A percentile compares a stretch with the other conserved stretches of the same genome.
These are phyloP conservation scores for Beaufortia kweichowensis DNA, from an alignment of 2,113 vertebrate genomes.

Conservation along the genomic window DNA sequence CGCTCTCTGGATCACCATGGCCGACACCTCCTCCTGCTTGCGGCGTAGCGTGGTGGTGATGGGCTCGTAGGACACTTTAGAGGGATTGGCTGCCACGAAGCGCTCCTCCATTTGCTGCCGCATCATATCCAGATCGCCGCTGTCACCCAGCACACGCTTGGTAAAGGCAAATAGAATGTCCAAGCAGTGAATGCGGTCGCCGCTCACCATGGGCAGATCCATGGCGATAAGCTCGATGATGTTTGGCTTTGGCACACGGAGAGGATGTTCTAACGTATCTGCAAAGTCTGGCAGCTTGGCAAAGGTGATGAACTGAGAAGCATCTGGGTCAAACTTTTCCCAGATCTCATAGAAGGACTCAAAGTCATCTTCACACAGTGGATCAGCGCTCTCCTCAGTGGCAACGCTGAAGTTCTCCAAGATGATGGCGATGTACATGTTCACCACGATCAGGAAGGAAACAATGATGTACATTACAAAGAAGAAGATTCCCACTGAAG, in stretches of 20 bases:
- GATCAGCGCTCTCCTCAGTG: conserved; percentile 97
- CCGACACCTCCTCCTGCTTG: conserved; percentile 95
- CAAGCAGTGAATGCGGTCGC: conserved; percentile 97
- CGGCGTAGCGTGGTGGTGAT: conserved; percentile 96
- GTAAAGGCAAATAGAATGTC: conserved; percentile 99
- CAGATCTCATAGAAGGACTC: conserved; percentile 99
- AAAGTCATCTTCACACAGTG: conserved; percentile 96
- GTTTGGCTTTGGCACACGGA: conserved; percentile 95
- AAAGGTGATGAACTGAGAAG: conserved; percentile 96
- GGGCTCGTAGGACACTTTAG: conserved; percentile 98
- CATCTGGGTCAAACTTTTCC: conserved; percentile 98
- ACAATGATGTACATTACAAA: conserved; percentile 99
- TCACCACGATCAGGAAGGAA: conserved; percentile 98
- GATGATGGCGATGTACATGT: conserved; percentile 99
- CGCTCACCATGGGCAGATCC: conserved; percentile 99
- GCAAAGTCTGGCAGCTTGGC: conserved; percentile 96
- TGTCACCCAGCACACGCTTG: conserved; percentile 96
- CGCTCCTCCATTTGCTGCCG: conserved; percentile 98
- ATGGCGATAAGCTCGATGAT: conserved; percentile 98
- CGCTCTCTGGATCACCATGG: conserved; percentile 88
- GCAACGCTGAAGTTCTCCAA: conserved; percentile 99
- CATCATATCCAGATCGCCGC: conserved; percentile 94
- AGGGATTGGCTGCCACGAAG: conserved; percentile 97
- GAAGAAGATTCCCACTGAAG: conserved; percentile 97
- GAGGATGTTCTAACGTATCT: conserved; percentile 91